These are phyloP conservation scores for Metaphire vulgaris DNA, from an alignment of 1,140 invertebrate genomes.

Conservation along the genomic window DNA sequence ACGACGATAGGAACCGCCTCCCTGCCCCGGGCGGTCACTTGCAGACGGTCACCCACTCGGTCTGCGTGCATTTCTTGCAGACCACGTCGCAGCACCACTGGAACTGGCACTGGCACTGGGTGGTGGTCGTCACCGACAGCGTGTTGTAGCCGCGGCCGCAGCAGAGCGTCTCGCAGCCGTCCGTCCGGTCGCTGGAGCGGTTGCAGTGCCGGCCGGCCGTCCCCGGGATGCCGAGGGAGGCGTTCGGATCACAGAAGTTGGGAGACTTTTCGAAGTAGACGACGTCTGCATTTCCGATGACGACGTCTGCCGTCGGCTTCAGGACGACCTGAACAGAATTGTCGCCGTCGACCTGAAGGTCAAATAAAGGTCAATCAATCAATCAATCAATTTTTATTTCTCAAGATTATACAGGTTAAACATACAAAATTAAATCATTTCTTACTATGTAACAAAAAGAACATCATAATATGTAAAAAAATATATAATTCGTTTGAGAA, in stretches of 20 bases:
- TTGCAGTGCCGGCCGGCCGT: conserved; percentile 60
- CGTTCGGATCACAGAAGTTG: conserved; percentile 62
- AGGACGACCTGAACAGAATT: neutral
- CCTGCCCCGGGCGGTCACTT: conserved; percentile 51
- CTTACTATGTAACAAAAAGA: too few species aligned
- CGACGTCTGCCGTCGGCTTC: neutral
- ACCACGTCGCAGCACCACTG: conserved; percentile 65
- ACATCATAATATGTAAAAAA: too few species aligned
- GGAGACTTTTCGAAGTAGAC: conserved; percentile 63
- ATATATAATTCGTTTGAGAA: too few species aligned
- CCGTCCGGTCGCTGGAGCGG: conserved; percentile 54
- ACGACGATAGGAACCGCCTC: too few species aligned
- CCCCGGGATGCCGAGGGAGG: conserved; percentile 58
- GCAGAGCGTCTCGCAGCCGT: conserved; percentile 58
- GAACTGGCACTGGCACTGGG: conserved; percentile 62
- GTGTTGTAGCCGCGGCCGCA: conserved; percentile 52
- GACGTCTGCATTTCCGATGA: conserved; percentile 46
- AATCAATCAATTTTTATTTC: too few species aligned
- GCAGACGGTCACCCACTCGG: conserved; percentile 85
- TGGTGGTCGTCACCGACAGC: conserved; percentile 44
- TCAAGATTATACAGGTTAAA: too few species aligned
- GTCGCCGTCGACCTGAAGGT: neutral
- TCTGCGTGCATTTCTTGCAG: conserved; percentile 62
- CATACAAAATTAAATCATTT: too few species aligned
- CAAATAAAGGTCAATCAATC: too few species aligned